A percentile compares a stretch with the other conserved stretches of the same genome.
phyloP scores from a whole-genome alignment of 1,140 invertebrate genomes.

The Atopsyche davidsoni region DNA sequence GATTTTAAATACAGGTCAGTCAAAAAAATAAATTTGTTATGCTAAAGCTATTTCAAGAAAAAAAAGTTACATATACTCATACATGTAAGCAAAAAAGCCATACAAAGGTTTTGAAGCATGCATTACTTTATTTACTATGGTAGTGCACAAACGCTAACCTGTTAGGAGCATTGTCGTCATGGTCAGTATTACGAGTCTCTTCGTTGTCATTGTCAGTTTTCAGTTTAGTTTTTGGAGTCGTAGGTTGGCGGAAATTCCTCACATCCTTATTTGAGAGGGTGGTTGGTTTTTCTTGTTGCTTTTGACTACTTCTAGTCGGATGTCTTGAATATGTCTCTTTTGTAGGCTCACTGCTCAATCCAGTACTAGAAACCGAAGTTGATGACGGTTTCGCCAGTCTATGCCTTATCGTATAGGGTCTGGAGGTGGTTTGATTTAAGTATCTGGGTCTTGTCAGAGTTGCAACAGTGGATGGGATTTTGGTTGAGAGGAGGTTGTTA shows the following conservation, averaged over 20 bases:
- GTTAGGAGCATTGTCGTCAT: conserved; percentile 46
- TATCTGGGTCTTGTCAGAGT: conserved; percentile 35
- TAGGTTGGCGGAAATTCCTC: conserved; percentile 31
- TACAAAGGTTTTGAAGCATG: background rate
- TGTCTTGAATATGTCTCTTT: conserved; percentile 22
- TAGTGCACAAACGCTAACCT: conserved; percentile 40
- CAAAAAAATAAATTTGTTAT: no score
- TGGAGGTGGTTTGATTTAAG: conserved; percentile 45
- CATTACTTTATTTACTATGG: conserved; percentile 4
- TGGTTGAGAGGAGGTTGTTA: conserved; percentile 29
- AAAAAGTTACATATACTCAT: background rate
- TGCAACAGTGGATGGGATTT: conserved; percentile 6
- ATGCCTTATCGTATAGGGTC: conserved; percentile 47
- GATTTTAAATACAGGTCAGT: no score
- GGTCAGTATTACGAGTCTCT: conserved; percentile 43
- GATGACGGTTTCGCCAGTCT: conserved; percentile 45
- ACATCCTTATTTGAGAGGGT: conserved; percentile 35
- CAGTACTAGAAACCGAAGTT: conserved; percentile 24
- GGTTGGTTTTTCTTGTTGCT: conserved; percentile 37
- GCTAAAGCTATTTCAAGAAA: no score
- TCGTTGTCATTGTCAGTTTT: conserved; percentile 39
- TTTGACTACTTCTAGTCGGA: conserved; percentile 30
- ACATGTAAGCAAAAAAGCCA: background rate
- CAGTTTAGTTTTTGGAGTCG: conserved; percentile 32
- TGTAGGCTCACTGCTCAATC: conserved; percentile 12